Percentiles rank a stretch among this genome's conserved stretches.
phyloP scores from a whole-genome alignment of 2,113 vertebrate genomes.

The Hystrix brachyura region DNA sequence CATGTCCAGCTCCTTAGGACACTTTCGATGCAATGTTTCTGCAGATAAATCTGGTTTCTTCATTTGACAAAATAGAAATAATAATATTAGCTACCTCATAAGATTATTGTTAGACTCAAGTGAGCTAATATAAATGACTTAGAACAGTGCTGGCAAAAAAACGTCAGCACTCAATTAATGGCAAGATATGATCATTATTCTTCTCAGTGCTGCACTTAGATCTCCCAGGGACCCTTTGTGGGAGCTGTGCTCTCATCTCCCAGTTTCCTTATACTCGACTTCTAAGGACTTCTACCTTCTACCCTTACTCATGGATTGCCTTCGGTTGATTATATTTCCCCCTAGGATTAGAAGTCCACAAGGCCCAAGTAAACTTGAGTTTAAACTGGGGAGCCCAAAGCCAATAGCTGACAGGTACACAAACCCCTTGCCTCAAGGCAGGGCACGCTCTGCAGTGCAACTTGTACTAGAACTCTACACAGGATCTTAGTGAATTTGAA shows the following conservation, averaged over 20 bases:
- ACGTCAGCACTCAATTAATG: neutral
- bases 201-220: neutral
- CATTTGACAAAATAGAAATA: constrained; percentile 36
- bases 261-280: neutral
- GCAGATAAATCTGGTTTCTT: neutral
- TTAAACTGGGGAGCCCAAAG: neutral
- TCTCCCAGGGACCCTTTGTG: neutral
- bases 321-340: neutral
- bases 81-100: constrained; percentile 27
- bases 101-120: constrained; percentile 26
- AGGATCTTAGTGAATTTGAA: neutral
- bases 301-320: neutral
- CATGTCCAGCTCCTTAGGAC: neutral
- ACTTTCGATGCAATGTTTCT: neutral
- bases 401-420: neutral
- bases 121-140: constrained; percentile 2
- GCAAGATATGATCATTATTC: neutral
- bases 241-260: neutral
- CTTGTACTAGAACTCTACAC: neutral
- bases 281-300: neutral
- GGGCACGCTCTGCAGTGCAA: neutral
- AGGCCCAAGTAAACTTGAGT: neutral
- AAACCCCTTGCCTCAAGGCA: neutral
- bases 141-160: neutral
- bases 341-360: neutral